Conservation (phyloP, 2,888 invertebrate genomes). For the Leuctra nigra region DNA sequence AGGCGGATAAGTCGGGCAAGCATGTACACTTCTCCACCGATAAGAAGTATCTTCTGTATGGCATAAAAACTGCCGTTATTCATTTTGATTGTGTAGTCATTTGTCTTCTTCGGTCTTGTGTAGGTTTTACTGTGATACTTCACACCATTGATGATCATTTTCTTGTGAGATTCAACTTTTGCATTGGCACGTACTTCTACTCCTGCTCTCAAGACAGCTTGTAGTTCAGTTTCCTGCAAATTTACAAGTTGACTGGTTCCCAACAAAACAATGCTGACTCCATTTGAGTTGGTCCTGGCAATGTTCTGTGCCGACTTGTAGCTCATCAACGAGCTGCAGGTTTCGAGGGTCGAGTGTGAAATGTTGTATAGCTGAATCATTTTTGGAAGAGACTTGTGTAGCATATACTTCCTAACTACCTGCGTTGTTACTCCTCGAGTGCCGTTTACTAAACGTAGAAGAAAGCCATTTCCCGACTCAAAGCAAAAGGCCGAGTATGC, state of each 20-base stretch:
- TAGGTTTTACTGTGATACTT: not conserved
- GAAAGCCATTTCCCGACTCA: conserved; percentile 1
- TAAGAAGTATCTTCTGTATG: not conserved
- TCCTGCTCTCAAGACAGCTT: not conserved
- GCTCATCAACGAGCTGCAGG: not conserved
- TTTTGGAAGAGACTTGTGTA: not conserved
- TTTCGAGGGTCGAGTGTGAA: not conserved
- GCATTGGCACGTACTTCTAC: not conserved
- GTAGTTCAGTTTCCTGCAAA: not conserved
- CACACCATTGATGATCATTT: not conserved
- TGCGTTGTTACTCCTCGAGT: not conserved
- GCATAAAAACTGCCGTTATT: not conserved
- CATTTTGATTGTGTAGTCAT: not conserved
- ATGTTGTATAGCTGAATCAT: not conserved
- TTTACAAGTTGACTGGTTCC: not conserved
- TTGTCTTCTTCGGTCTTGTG: not conserved
- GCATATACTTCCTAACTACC: not conserved
- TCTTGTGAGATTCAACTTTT: not conserved
- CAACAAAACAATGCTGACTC: not conserved
- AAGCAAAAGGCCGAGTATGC: not conserved
- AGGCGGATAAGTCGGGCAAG: no score
- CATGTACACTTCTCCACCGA: no score
- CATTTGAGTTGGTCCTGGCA: not conserved
- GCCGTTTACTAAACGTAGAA: not conserved
- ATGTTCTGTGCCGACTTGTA: not conserved